These are phyloP conservation scores for Acrobasis suavella DNA, from an alignment of 2,888 invertebrate genomes.

Conservation along the genomic window DNA sequence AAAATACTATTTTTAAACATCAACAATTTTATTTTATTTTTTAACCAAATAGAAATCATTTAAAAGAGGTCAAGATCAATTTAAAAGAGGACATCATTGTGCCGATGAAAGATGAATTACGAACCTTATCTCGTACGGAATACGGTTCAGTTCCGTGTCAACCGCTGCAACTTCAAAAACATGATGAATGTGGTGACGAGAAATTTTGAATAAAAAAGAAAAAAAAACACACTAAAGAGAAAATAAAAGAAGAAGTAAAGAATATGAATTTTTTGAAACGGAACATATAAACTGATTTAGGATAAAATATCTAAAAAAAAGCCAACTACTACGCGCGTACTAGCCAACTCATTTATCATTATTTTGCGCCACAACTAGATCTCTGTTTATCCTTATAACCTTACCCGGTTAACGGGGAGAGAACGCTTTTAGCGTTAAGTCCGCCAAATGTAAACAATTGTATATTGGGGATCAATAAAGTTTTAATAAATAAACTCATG, in stretches of 20 bases:
- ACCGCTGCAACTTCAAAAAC: constrained; percentile 43
- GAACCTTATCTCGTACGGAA: constrained; percentile 40
- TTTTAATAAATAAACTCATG: no score
- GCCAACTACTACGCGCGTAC: neutral
- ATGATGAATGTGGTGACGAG: constrained; percentile 41
- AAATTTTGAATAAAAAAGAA: constrained; percentile 32
- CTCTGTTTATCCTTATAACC: no score
- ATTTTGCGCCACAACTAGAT: no score
- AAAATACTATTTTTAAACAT: no score
- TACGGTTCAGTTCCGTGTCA: constrained; percentile 34
- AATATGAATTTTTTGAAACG: no score
- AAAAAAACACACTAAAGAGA: no score
- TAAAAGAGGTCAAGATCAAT: constrained; percentile 32
- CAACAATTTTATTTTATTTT: no score
- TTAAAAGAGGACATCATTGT: constrained; percentile 28
- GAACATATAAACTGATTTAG: neutral
- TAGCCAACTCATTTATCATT: neutral
- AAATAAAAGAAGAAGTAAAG: no score
- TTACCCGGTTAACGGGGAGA: no score
- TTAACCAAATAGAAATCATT: neutral
- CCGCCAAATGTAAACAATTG: no score
- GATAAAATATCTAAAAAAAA: neutral
- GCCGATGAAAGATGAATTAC: constrained; percentile 34
- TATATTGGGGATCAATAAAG: no score
- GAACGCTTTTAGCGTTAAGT: no score